Base-by-base conservation (phyloP, 2,113 vertebrate species). In the Cariama cristata region DNA sequence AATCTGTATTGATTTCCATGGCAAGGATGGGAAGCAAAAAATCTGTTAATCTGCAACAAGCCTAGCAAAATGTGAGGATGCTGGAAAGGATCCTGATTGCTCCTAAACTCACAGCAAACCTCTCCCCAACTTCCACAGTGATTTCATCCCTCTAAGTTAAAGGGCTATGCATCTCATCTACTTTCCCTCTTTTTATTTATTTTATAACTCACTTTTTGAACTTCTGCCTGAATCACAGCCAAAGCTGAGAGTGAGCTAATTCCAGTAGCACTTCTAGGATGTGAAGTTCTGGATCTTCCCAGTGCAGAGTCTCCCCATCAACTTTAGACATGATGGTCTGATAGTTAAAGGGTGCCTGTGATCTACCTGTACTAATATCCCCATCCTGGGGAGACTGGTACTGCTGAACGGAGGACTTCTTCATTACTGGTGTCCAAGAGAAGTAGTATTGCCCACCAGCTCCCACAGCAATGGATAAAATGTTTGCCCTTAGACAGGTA, bases 141-240 rank as follows among this genome's bases (percentile, higher is more conserved):
- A 86, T 76, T 89, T 95, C 60, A 84, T 66, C 33, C 35, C 72
- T 89, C 44, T n/a, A 21, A 49, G 83, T 81, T 91, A 83, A 93
- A 96, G 56, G 40, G 24, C 26, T 95, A 79, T 93, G 72, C 30
- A 71, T 95, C 82, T 89, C 92, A 79, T 88, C 74, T 92, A 74
- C 60, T 94, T 95, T 81, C 76, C 27, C 33, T 87, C 66, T 91
- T 88, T 85, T 88, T 91, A 91, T 97, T 95, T 95, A 64, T 88
- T 92, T 95, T 93, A 64, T 49, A 91, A 94, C 58, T 95, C 80
- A 91, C 79, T 92, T 93, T 84, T 84, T 95, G 89, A 97, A 96
- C 86, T 89, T 89, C 58, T 95, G 69, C 60, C 49, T 96, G 88
- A 96, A 79, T 15, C 33, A 45, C 49, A 96, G 83, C 73, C 91